phyloP scores from a whole-genome alignment of 2,888 invertebrate species.

The Dynastes grantii region DNA sequence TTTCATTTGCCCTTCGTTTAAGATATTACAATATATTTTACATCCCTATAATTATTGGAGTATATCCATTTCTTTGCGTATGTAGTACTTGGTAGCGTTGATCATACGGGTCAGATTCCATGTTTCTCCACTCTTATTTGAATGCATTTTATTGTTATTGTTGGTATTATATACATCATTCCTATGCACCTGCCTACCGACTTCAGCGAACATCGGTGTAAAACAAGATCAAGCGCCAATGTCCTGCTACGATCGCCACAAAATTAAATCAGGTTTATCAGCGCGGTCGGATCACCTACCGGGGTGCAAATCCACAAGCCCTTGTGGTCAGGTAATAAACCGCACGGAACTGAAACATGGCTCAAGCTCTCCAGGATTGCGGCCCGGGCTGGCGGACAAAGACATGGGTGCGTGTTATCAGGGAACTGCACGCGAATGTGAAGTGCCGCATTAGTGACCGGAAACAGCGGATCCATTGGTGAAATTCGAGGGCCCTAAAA shows the following conservation, averaged over 20 bases:
- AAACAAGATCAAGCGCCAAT: conserved; percentile 66
- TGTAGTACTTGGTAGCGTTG: too few relatives aligned
- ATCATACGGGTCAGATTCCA: too few relatives aligned
- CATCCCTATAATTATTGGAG: too few relatives aligned
- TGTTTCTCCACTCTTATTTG: too few relatives aligned
- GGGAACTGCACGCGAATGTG: conserved; percentile 62
- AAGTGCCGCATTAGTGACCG: conserved; percentile 63
- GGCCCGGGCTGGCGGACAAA: conserved; percentile 56
- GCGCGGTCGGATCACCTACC: conserved; percentile 61
- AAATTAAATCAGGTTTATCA: conserved; percentile 69
- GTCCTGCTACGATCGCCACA: conserved; percentile 65
- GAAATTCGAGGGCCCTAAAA: conserved; percentile 45
- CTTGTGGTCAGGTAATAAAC: conserved; percentile 65
- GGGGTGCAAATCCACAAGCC: conserved; percentile 61
- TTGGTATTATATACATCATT: neutral
- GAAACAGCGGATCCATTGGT: conserved; percentile 57
- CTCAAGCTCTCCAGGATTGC: conserved; percentile 48
- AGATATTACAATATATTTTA: too few relatives aligned
- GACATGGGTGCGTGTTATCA: conserved; percentile 61
- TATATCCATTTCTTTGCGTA: too few relatives aligned
- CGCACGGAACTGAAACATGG: conserved; percentile 60
- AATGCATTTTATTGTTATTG: too few relatives aligned
- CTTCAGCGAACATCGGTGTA: conserved; percentile 58
- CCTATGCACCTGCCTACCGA: neutral
- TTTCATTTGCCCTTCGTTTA: too few relatives aligned